phyloP scores from a whole-genome alignment of 1,140 invertebrate genomes.

The Chrysomallon squamiferum region DNA sequence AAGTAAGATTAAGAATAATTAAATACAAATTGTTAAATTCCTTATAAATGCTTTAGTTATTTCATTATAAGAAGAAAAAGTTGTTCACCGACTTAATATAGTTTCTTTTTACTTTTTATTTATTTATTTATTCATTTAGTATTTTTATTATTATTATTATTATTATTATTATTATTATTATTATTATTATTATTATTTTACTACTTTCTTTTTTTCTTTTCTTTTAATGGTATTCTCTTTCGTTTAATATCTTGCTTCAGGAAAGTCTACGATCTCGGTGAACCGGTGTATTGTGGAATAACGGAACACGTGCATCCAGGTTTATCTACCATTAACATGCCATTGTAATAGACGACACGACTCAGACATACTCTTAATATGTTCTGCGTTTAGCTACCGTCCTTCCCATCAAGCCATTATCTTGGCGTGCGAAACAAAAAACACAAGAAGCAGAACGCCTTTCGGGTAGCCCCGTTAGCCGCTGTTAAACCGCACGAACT shows the following conservation, averaged over 20 bases:
- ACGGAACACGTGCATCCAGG: not conserved
- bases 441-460: no score
- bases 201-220: not conserved
- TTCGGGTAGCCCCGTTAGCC: not conserved
- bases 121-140: not conserved
- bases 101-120: not conserved
- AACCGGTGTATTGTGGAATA: no score
- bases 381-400: no score
- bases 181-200: not conserved
- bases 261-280: no score
- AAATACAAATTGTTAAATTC: no score
- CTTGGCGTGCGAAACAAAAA: no score
- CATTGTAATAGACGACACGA: not conserved
- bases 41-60: no score
- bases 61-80: not conserved
- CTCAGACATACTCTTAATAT: no score
- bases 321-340: not conserved
- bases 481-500: constrained; percentile 1
- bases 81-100: not conserved
- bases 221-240: not conserved
- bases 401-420: no score
- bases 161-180: not conserved
- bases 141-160: not conserved
- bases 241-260: not conserved
- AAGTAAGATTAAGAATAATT: no score